A percentile compares a stretch with the other conserved stretches of the same genome.
Conservation (phyloP, 2,888 invertebrate genomes). For the Vesta saturnalis region DNA sequence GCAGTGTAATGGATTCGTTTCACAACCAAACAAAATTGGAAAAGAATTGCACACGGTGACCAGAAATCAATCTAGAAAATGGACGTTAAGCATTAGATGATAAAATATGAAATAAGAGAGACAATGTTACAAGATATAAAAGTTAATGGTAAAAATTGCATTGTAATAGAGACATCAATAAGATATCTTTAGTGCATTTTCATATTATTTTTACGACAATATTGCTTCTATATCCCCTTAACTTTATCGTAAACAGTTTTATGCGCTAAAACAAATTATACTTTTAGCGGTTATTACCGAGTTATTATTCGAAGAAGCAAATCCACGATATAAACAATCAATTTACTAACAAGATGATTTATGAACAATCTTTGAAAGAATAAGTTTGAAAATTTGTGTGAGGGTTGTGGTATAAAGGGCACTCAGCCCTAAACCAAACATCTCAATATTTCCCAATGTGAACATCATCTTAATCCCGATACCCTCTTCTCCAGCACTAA, state of each 20-base stretch:
- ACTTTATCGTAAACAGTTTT: conserved; percentile 40
- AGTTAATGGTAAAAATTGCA: conserved; percentile 30
- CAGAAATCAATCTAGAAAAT: background rate
- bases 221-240: conserved; percentile 40
- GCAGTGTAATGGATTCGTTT: background rate
- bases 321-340: conserved; percentile 23
- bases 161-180: conserved; percentile 41
- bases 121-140: conserved; percentile 27
- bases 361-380: background rate
- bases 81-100: too few species aligned
- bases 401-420: conserved; percentile 17
- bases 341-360: conserved; percentile 8
- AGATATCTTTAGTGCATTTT: conserved; percentile 40
- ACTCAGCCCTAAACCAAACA: conserved; percentile 38
- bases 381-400: background rate
- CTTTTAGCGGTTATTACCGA: conserved; percentile 30
- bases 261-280: conserved; percentile 37
- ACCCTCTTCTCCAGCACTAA: conserved; percentile 40
- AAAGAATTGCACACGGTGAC: background rate
- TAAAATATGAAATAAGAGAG: conserved; percentile 8
- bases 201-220: conserved; percentile 43
- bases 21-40: background rate
- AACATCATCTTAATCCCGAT: conserved; percentile 41
- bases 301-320: conserved; percentile 1
- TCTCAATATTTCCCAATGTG: conserved; percentile 41